These are phyloP conservation scores for Ormyrus pomaceus DNA, from an alignment of 2,888 invertebrate genomes.

Conservation along the genomic window DNA sequence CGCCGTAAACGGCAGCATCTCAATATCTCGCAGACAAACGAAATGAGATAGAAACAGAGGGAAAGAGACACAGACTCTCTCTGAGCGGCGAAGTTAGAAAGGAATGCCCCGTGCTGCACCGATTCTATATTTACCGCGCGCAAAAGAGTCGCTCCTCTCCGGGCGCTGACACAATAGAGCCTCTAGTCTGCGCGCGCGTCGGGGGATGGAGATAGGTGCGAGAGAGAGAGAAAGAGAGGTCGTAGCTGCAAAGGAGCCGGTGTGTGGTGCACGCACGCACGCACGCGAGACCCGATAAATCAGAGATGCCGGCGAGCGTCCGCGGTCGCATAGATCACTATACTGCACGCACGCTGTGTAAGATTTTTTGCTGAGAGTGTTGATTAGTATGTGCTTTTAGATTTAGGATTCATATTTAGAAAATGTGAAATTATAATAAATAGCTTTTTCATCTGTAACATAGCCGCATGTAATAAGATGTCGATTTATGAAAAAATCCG, in stretches of 20 bases:
- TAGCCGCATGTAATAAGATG: no score
- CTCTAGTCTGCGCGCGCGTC: constrained; percentile 1
- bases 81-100: constrained; percentile 37
- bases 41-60: constrained; percentile 15
- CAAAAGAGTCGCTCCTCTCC: constrained; percentile 18
- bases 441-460: no score
- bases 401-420: background rate
- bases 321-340: background rate
- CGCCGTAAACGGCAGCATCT: constrained; percentile 8
- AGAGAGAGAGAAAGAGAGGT: background rate
- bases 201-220: constrained; percentile 1
- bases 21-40: constrained; percentile 5
- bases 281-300: background rate
- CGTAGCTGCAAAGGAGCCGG: background rate
- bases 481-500: no score
- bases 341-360: background rate
- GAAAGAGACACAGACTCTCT: constrained; percentile 9
- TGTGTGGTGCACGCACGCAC: background rate
- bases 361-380: background rate
- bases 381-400: no score
- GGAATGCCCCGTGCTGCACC: constrained; percentile 40
- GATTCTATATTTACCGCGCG: constrained; percentile 52
- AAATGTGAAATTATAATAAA: background rate
- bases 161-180: constrained; percentile 49
- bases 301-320: background rate